Percentiles rank a stretch among this genome's conserved stretches.
phyloP scores from a whole-genome alignment of 30 jellyfish, hydroid and myxozoan genomes.

The Euphysa ruthae region DNA sequence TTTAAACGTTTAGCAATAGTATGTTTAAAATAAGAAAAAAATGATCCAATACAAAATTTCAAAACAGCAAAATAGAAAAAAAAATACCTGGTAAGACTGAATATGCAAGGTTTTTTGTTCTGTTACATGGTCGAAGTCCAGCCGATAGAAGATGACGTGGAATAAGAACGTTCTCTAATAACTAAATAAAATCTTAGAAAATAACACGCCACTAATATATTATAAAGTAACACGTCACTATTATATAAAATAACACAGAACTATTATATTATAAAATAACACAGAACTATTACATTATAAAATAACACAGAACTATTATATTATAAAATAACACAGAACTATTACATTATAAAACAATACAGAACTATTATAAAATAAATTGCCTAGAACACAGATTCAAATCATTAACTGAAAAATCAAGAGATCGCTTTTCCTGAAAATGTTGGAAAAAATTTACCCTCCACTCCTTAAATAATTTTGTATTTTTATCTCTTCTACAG shows the following conservation, averaged over 20 bases:
- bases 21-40: not conserved
- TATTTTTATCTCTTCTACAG: slow-evolving; percentile 9
- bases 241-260: no score
- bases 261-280: no score
- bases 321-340: no score
- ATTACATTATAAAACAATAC: no score
- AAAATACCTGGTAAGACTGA: slow-evolving; percentile 54
- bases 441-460: slow-evolving; percentile 26
- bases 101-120: slow-evolving; percentile 44
- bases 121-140: slow-evolving; percentile 76
- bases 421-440: slow-evolving; percentile 37
- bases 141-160: slow-evolving; percentile 19
- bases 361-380: no score
- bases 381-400: no score
- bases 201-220: no score
- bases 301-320: no score
- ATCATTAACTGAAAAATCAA: slow-evolving; percentile 33
- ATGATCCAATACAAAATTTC: not conserved
- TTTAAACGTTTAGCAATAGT: not conserved
- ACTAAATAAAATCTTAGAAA: not conserved
- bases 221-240: no score
- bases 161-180: not conserved
- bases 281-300: no score
- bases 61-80: not conserved
- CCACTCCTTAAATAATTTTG: slow-evolving; percentile 24